Conservation (phyloP, 2,888 invertebrate genomes). For the Sarcophaga variegata region DNA sequence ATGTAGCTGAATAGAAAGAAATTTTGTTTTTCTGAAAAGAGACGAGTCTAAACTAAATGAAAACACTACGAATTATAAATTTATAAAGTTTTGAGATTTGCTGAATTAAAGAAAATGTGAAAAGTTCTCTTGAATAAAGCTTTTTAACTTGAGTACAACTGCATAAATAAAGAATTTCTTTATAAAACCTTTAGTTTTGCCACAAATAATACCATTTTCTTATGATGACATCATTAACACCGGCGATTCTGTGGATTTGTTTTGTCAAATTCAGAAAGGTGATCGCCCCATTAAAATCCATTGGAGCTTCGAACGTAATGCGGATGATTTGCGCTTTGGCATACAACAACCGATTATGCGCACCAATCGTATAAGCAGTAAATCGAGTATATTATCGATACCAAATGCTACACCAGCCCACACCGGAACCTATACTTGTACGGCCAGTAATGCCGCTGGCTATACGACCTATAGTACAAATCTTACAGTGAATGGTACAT, state of each 20-base stretch:
- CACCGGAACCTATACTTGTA: slow-evolving; percentile 84
- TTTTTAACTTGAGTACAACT: background rate
- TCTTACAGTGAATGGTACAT: slow-evolving; percentile 85
- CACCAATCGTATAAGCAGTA: slow-evolving; percentile 85
- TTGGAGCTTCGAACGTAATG: slow-evolving; percentile 84
- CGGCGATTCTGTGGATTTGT: slow-evolving; percentile 87
- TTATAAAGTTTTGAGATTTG: too few species aligned
- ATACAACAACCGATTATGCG: slow-evolving; percentile 81
- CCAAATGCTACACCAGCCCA: slow-evolving; percentile 85
- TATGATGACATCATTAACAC: slow-evolving; percentile 88
- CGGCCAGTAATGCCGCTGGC: slow-evolving; percentile 84
- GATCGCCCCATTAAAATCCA: slow-evolving; percentile 85
- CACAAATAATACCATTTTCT: slow-evolving; percentile 89
- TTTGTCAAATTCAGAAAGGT: slow-evolving; percentile 89
- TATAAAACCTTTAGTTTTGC: slow-evolving; percentile 84
- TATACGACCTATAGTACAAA: slow-evolving; percentile 83
- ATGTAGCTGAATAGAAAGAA: slow-evolving; percentile 14
- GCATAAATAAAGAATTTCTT: slow-evolving; percentile 31
- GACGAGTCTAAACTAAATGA: background rate
- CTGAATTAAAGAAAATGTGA: background rate
- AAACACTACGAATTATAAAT: background rate
- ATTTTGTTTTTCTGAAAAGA: background rate
- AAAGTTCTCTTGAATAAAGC: background rate
- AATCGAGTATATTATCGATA: slow-evolving; percentile 85
- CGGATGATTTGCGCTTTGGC: slow-evolving; percentile 73